These are phyloP conservation scores for Melanchra persicariae DNA, from an alignment of 2,888 invertebrate genomes.

Conservation along the genomic window DNA sequence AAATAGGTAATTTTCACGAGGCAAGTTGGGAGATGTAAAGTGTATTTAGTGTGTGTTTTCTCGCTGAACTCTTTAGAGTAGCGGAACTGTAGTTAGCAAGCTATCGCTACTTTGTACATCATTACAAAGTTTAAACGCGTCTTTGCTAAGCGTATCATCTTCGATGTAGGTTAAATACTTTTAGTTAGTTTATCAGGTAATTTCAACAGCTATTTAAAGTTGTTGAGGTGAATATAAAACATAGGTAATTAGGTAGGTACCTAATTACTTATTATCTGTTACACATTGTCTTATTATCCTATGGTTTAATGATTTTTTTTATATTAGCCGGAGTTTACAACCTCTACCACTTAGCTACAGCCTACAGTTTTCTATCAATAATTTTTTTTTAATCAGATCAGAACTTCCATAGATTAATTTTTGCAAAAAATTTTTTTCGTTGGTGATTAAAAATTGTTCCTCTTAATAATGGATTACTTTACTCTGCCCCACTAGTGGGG, in stretches of 20 bases:
- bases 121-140: conserved; percentile 67
- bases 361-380: no score
- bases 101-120: conserved; percentile 64
- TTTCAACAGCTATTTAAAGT: conserved; percentile 45
- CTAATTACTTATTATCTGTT: background rate
- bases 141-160: conserved; percentile 55
- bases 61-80: conserved; percentile 42
- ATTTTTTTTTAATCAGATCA: no score
- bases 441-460: no score
- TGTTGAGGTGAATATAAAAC: conserved; percentile 23
- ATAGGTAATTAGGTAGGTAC: background rate
- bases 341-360: no score
- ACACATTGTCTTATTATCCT: background rate
- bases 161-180: conserved; percentile 56
- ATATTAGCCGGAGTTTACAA: no score
- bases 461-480: no score
- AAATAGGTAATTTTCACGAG: conserved; percentile 18
- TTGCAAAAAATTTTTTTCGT: no score
- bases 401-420: no score
- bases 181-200: conserved; percentile 52
- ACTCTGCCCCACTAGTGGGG: no score
- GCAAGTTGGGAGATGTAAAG: conserved; percentile 33
- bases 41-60: conserved; percentile 57
- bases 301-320: no score
- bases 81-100: conserved; percentile 58